A percentile compares a stretch with the other conserved stretches of the same genome.
These are phyloP conservation scores for Melitaea cinxia DNA, from an alignment of 1,140 invertebrate species.

Conservation along the genomic window DNA sequence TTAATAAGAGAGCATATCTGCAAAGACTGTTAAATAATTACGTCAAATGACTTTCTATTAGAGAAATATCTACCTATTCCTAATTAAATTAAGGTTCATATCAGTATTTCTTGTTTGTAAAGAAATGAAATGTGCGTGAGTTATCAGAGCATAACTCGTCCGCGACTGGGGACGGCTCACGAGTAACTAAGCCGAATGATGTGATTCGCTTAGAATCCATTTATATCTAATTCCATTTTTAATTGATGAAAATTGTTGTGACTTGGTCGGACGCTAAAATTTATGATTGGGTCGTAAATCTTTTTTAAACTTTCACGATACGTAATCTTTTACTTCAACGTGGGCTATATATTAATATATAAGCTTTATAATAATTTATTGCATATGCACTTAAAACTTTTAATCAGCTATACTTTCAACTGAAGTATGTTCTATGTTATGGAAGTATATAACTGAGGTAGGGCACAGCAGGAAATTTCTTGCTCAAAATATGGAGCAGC, in stretches of 20 bases:
- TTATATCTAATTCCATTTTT: slow-evolving; percentile 11
- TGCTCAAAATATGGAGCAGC: too few relatives aligned
- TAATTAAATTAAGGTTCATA: slow-evolving; percentile 58
- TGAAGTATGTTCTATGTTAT: neutral
- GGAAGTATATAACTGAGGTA: too few relatives aligned
- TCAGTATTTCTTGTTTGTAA: slow-evolving; percentile 42
- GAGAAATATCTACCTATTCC: slow-evolving; percentile 57
- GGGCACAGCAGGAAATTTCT: too few relatives aligned
- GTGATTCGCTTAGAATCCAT: slow-evolving; percentile 55
- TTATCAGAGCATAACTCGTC: slow-evolving; percentile 64
- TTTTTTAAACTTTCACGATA: slow-evolving; percentile 4
- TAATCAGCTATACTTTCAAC: neutral
- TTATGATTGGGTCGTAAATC: neutral
- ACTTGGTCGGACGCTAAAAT: neutral
- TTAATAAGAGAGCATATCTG: slow-evolving; percentile 4
- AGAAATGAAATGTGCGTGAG: slow-evolving; percentile 75
- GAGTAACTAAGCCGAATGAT: slow-evolving; percentile 66
- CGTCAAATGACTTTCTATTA: slow-evolving; percentile 10
- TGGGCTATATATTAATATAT: neutral
- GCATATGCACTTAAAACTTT: slow-evolving; percentile 2
- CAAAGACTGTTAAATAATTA: slow-evolving; percentile 15
- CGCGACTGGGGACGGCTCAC: slow-evolving; percentile 52
- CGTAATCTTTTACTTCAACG: neutral
- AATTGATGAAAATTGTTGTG: slow-evolving; percentile 5
- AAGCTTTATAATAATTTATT: neutral